phyloP scores from a whole-genome alignment of 35 echinoderm and acorn worm species.

The Apostichopus parvimensis region DNA sequence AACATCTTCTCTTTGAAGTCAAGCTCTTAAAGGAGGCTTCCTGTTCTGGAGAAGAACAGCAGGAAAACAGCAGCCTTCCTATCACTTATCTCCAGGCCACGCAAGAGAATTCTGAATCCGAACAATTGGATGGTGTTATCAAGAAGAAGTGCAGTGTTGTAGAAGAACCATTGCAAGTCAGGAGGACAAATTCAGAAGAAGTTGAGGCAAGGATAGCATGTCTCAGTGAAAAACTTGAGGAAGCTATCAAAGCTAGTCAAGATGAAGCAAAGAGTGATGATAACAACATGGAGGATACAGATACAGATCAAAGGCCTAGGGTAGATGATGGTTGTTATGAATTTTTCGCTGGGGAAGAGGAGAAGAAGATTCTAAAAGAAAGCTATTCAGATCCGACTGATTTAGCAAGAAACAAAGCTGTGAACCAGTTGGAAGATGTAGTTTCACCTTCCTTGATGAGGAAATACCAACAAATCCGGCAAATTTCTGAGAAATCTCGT shows the following conservation, averaged over 20 bases:
- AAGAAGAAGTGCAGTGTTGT: constrained; percentile 13
- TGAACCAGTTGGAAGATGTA: background rate
- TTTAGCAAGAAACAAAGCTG: too few relatives aligned
- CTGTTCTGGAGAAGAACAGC: background rate
- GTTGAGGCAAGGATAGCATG: background rate
- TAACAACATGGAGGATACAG: background rate
- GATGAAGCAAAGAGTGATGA: too few relatives aligned
- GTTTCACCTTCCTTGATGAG: constrained; percentile 40
- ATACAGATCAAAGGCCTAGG: background rate
- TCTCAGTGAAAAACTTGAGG: background rate
- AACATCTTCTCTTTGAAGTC: background rate
- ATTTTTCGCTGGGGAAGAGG: too few relatives aligned
- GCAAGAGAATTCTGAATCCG: background rate
- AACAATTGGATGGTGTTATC: background rate
- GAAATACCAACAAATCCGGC: constrained; percentile 27
- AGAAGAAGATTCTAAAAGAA: too few relatives aligned
- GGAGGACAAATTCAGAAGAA: background rate
- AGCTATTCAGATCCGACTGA: background rate
- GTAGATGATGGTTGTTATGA: background rate
- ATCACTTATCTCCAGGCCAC: constrained; percentile 24
- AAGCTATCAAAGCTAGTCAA: too few relatives aligned
- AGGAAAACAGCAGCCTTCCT: background rate
- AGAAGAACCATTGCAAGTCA: background rate
- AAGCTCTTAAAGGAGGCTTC: background rate
- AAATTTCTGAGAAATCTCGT: constrained; percentile 16